Evolutionary conservation across 2,797 vertebrate genomes (phyloP).

Genomic region (Girardinus metallicus): DNA sequence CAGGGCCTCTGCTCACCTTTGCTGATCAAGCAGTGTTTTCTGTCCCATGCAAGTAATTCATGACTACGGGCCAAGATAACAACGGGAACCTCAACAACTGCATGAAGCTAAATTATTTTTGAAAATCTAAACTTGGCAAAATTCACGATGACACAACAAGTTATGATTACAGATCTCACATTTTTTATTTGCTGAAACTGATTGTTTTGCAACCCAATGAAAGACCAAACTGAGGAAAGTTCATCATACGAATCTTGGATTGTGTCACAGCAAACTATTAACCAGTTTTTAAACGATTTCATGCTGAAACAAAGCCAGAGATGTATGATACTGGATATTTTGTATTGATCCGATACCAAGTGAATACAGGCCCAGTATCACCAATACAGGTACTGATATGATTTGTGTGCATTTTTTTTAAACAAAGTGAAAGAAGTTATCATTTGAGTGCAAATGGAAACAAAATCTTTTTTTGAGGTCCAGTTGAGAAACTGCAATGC

Average conservation of each 20-base stretch:
- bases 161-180: not conserved
- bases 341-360: too few relatives aligned
- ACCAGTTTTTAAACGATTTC: not conserved
- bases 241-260: conserved; percentile 8
- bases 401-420: too few relatives aligned
- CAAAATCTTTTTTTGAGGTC: too few relatives aligned
- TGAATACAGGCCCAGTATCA: too few relatives aligned
- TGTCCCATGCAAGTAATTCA: conserved; percentile 39
- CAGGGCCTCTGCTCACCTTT: conserved; percentile 41
- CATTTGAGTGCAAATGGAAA: too few relatives aligned
- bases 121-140: conserved; percentile 4
- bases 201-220: conserved; percentile 5
- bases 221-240: not conserved
- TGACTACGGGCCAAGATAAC: conserved; percentile 3
- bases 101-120: not conserved
- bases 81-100: not conserved
- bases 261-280: not conserved
- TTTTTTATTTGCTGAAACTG: not conserved
- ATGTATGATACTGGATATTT: too few relatives aligned
- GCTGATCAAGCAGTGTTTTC: conserved; percentile 58
- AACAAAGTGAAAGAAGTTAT: too few relatives aligned
- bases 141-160: conserved; percentile 2
- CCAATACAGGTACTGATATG: too few relatives aligned
- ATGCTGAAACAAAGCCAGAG: not conserved
- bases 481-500: too few relatives aligned